Conservation (phyloP, 2,113 vertebrate species). For the Taxidea taxus region DNA sequence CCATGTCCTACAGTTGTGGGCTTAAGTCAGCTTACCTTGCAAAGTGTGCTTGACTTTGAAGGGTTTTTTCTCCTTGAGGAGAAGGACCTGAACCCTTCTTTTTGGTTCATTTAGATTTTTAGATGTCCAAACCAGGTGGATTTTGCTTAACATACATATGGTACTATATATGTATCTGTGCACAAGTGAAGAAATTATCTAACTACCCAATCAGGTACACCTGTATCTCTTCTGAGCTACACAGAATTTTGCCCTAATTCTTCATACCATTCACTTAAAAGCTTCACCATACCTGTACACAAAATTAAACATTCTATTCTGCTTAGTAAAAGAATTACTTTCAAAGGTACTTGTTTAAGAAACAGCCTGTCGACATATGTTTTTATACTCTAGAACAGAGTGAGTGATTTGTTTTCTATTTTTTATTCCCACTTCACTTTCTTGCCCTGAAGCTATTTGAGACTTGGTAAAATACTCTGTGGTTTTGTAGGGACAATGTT, state of each 20-base stretch:
- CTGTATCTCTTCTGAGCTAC: not conserved
- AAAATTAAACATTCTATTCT: not conserved
- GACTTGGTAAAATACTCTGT: not conserved
- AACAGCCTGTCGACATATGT: not conserved
- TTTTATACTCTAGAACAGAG: not conserved
- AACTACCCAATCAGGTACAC: fast-evolving
- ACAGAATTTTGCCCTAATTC: not conserved
- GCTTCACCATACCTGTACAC: not conserved
- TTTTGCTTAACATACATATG: not conserved
- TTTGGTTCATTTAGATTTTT: not conserved
- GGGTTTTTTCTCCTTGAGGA: not conserved
- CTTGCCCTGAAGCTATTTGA: not conserved
- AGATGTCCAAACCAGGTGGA: not conserved
- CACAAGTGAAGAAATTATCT: not conserved
- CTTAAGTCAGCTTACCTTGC: not conserved
- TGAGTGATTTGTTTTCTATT: not conserved
- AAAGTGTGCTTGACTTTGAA: not conserved
- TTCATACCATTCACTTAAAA: not conserved
- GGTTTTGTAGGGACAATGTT: not conserved
- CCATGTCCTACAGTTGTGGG: not conserved
- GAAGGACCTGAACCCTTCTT: not conserved
- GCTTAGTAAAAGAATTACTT: not conserved
- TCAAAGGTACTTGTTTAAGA: conserved; percentile 4
- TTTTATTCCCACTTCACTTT: conserved; percentile 6
- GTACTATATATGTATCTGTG: not conserved